phyloP scores from a whole-genome alignment of 2,888 invertebrate species.

The Drosophila seclusa region DNA sequence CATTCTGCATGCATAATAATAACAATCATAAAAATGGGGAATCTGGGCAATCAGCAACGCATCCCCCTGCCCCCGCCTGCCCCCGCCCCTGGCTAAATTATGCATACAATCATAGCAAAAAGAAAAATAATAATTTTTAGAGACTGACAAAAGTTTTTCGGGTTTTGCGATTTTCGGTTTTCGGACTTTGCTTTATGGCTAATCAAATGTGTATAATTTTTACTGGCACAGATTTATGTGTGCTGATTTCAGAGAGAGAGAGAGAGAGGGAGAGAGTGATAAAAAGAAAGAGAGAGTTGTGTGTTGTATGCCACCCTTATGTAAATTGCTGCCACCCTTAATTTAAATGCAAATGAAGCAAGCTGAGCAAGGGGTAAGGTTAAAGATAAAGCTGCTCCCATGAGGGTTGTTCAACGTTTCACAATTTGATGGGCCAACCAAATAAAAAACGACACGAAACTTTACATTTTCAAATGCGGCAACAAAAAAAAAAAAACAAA shows the following conservation, averaged over 20 bases:
- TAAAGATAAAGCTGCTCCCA: conserved; percentile 31
- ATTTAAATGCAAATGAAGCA: conserved; percentile 71
- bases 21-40: conserved; percentile 71
- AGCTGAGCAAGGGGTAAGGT: neutral
- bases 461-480: conserved; percentile 55
- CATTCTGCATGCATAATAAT: conserved; percentile 74
- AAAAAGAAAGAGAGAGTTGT: neutral
- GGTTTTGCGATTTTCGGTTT: conserved; percentile 1
- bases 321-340: conserved; percentile 59
- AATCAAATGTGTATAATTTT: conserved; percentile 75
- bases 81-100: conserved; percentile 44
- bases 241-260: conserved; percentile 44
- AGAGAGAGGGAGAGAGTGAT: neutral
- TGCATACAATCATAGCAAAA: conserved; percentile 71
- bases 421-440: conserved; percentile 8
- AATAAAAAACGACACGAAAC: conserved; percentile 23
- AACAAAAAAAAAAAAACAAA: neutral
- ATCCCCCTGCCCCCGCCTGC: neutral
- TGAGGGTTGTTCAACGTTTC: conserved; percentile 30
- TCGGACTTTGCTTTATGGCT: conserved; percentile 61
- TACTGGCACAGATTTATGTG: conserved; percentile 69
- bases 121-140: conserved; percentile 44
- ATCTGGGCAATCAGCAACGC: conserved; percentile 21
- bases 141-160: conserved; percentile 33
- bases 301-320: conserved; percentile 32